A percentile compares a stretch with the other conserved stretches of the same genome.
Evolutionary conservation across 2,113 vertebrate genomes (phyloP).

Genomic region (Coturnix japonica): DNA sequence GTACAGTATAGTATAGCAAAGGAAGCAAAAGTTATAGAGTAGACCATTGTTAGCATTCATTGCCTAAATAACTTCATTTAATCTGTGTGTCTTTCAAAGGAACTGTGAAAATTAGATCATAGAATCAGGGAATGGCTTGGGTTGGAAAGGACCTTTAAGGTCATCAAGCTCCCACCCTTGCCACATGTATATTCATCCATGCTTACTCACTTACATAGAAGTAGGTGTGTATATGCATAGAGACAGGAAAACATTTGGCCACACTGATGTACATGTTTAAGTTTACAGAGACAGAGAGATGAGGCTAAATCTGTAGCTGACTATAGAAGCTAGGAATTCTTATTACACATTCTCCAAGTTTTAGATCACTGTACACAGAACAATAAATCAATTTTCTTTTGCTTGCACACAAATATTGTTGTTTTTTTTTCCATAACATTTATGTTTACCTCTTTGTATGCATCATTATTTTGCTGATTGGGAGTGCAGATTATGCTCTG

Average conservation of each 20-base stretch:
- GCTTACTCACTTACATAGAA: not conserved
- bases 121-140: not conserved
- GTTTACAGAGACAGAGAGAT: not conserved
- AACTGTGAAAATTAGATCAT: not conserved
- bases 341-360: not conserved
- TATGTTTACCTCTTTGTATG: not conserved
- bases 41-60: not conserved
- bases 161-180: not conserved
- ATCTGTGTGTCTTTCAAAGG: not conserved
- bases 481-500: not conserved
- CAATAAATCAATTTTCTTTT: not conserved
- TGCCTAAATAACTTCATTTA: not conserved
- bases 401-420: fast-evolving
- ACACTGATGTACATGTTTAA: fast-evolving
- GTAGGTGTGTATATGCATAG: not conserved
- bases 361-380: not conserved
- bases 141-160: not conserved
- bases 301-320: not conserved
- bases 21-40: not conserved
- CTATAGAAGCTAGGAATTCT: not conserved
- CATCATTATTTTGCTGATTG: not conserved
- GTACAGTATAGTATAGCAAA: fast-evolving
- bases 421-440: not conserved
- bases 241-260: not conserved
- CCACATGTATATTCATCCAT: not conserved